phyloP scores from a whole-genome alignment of 2,113 vertebrate genomes.

The Pholis gunnellus region DNA sequence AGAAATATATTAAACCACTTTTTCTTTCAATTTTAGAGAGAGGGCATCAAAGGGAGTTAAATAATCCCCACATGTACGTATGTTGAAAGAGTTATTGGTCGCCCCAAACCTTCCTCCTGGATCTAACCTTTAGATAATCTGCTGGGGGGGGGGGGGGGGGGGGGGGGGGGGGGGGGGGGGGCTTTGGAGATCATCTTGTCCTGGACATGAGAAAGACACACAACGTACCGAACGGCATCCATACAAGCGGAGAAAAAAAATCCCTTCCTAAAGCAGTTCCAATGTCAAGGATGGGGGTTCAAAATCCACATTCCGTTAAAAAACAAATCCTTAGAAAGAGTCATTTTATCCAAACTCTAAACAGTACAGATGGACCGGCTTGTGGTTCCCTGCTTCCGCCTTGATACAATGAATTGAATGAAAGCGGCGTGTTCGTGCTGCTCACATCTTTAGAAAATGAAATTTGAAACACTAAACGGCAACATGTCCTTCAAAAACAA shows the following conservation, averaged over 20 bases:
- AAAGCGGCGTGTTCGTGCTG: neutral
- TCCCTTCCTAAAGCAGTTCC: neutral
- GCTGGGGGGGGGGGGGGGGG: too few relatives aligned
- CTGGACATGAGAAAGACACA: neutral
- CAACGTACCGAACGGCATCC: neutral
- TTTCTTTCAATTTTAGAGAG: neutral
- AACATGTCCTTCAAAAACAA: neutral
- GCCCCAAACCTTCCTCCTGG: too few relatives aligned
- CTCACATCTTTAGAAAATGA: neutral
- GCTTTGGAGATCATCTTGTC: neutral
- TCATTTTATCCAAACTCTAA: neutral
- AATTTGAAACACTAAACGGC: neutral
- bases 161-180: too few relatives aligned
- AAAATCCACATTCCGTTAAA: neutral
- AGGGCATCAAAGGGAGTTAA: neutral
- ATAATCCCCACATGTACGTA: too few relatives aligned
- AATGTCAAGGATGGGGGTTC: neutral
- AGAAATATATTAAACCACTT: too few relatives aligned
- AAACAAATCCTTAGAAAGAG: neutral
- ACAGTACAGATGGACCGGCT: neutral
- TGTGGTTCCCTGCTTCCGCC: neutral
- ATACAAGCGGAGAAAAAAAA: neutral
- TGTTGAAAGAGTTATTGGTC: too few relatives aligned
- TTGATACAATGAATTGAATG: neutral
- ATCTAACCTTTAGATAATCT: too few relatives aligned